Evolutionary conservation across 2,888 invertebrate genomes (phyloP).

Genomic region (Drosophila paracracens): DNA sequence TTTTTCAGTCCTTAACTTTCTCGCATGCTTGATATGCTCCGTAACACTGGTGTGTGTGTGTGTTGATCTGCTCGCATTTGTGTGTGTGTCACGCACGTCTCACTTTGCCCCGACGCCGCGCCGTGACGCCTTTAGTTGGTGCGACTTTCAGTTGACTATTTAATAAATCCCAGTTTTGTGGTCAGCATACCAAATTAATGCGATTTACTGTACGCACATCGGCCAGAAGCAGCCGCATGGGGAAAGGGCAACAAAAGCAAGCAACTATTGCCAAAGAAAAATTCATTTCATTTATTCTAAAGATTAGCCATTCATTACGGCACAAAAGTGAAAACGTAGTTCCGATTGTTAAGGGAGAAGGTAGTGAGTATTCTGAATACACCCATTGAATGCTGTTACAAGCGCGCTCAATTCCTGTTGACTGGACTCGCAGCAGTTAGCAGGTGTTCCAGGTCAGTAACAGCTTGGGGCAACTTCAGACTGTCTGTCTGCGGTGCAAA

Average conservation of each 20-base stretch:
- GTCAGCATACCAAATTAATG: slow-evolving; percentile 82
- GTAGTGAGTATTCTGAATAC: slow-evolving; percentile 46
- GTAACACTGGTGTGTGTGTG: slow-evolving; percentile 16
- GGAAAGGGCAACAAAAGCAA: not conserved
- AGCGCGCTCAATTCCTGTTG: slow-evolving; percentile 57
- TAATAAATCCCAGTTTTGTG: slow-evolving; percentile 82
- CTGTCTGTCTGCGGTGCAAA: slow-evolving; percentile 27
- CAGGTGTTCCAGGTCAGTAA: slow-evolving; percentile 60
- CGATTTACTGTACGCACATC: slow-evolving; percentile 66
- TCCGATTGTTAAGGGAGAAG: not conserved
- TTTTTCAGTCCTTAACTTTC: slow-evolving; percentile 51
- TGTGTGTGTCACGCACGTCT: slow-evolving; percentile 72
- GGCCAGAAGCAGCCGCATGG: not conserved
- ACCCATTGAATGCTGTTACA: slow-evolving; percentile 53
- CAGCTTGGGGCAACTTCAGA: slow-evolving; percentile 54
- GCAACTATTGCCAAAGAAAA: slow-evolving; percentile 53
- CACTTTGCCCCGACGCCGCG: slow-evolving; percentile 26
- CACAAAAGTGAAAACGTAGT: slow-evolving; percentile 6
- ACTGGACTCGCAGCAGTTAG: slow-evolving; percentile 55
- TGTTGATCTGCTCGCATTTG: slow-evolving; percentile 41
- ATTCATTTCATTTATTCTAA: slow-evolving; percentile 78
- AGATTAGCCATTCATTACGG: slow-evolving; percentile 79
- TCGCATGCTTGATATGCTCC: slow-evolving; percentile 40
- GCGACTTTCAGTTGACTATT: slow-evolving; percentile 75
- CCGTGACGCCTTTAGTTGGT: slow-evolving; percentile 30